Evolutionary conservation across 1,140 invertebrate genomes (phyloP).

Genomic region (Drosophila fuyamai): DNA sequence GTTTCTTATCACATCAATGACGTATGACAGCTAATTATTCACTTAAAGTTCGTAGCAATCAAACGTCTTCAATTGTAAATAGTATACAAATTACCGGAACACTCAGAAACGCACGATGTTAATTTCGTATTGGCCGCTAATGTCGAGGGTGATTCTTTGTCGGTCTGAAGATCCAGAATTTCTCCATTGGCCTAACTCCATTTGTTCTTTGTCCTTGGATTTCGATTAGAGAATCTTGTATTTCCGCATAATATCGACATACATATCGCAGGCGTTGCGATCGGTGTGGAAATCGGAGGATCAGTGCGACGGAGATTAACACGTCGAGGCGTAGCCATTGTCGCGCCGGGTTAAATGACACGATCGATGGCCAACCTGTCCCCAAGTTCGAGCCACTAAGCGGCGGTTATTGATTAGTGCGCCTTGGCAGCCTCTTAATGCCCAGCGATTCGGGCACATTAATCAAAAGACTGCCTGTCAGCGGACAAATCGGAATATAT

Average conservation of each 20-base stretch:
- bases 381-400: constrained; percentile 45
- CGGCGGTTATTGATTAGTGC: constrained; percentile 63
- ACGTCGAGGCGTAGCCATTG: constrained; percentile 34
- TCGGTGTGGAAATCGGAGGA: constrained; percentile 53
- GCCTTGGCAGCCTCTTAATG: constrained; percentile 42
- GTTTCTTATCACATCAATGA: constrained; percentile 30
- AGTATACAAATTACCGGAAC: neutral
- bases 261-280: neutral
- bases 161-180: neutral
- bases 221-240: constrained; percentile 39
- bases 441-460: constrained; percentile 23
- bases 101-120: no score
- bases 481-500: neutral
- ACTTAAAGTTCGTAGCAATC: neutral
- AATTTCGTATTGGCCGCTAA: no score
- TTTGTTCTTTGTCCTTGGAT: constrained; percentile 16
- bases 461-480: constrained; percentile 21
- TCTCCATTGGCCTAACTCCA: neutral
- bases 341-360: constrained; percentile 69
- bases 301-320: constrained; percentile 64
- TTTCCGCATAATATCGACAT: constrained; percentile 64
- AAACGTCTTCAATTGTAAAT: neutral
- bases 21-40: constrained; percentile 13
- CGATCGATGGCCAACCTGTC: constrained; percentile 72
- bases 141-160: neutral